Evolutionary conservation across 2,888 invertebrate species (phyloP).

Genomic region (Orthonychiurus folsomi): DNA sequence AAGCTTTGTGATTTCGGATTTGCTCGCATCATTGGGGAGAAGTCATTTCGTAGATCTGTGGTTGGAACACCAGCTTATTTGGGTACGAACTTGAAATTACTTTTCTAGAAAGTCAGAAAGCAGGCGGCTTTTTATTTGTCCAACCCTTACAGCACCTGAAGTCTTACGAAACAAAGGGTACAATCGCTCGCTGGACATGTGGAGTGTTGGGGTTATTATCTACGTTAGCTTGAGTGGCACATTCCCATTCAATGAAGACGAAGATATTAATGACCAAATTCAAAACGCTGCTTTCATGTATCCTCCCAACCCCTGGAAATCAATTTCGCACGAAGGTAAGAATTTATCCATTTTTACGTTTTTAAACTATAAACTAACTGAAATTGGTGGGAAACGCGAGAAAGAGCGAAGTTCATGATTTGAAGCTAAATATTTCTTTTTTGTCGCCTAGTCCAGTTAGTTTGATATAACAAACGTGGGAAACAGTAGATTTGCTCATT

Average conservation of each 20-base stretch:
- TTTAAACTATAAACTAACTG: no score
- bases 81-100: slow-evolving; percentile 50
- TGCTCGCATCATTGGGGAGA: slow-evolving; percentile 97
- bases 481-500: no score
- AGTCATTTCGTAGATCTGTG: slow-evolving; percentile 91
- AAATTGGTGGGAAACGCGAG: no score
- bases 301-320: slow-evolving; percentile 94
- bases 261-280: slow-evolving; percentile 98
- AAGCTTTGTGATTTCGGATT: slow-evolving; percentile 99
- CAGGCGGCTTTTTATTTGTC: not conserved
- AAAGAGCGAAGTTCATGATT: no score
- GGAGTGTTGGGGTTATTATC: slow-evolving; percentile 96
- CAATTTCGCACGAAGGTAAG: slow-evolving; percentile 80
- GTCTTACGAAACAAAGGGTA: slow-evolving; percentile 52
- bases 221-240: slow-evolving; percentile 98
- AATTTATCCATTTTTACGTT: no score
- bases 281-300: slow-evolving; percentile 99
- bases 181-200: slow-evolving; percentile 95
- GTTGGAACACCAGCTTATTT: slow-evolving; percentile 98
- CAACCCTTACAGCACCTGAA: not conserved
- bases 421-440: not conserved
- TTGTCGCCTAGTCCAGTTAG: no score
- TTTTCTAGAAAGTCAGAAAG: not conserved
- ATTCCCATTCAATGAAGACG: slow-evolving; percentile 99
- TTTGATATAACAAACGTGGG: no score